Evolutionary conservation across 1,140 invertebrate genomes (phyloP).

Genomic region (Marisa cornuarietis): DNA sequence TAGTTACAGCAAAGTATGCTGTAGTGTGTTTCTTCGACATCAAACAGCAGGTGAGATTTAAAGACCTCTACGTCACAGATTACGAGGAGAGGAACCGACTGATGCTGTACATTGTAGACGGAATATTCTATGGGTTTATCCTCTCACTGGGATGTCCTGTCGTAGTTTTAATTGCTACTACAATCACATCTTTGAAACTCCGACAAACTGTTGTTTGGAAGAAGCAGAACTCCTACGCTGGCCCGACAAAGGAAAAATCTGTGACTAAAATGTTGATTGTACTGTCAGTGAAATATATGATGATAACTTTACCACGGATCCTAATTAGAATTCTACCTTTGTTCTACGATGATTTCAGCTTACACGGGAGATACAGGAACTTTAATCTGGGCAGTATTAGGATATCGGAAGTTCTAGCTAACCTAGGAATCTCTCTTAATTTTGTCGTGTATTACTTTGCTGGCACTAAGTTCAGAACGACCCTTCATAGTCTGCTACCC

Average conservation of each 20-base stretch:
- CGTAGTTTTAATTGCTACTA: background rate
- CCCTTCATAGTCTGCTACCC: background rate
- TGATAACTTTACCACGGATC: background rate
- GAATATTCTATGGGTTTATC: background rate
- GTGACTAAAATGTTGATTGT: constrained; percentile 13
- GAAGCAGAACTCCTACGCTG: background rate
- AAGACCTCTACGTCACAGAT: background rate
- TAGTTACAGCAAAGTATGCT: background rate
- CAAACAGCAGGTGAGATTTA: background rate
- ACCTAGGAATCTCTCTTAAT: background rate
- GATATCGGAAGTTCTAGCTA: background rate
- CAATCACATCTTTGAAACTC: background rate
- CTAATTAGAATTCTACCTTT: background rate
- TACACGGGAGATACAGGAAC: background rate
- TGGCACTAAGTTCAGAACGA: background rate
- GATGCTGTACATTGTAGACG: background rate
- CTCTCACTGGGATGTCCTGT: background rate
- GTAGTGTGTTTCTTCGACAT: background rate
- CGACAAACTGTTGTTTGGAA: constrained; percentile 1
- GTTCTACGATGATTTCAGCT: background rate
- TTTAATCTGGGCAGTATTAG: background rate
- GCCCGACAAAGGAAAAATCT: background rate
- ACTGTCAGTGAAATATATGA: background rate
- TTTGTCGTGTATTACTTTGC: background rate
- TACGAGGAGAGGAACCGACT: background rate